Evolutionary conservation across 2,888 invertebrate genomes (phyloP), one percentile per base, ranked within the genome.

Genomic region (Rosalia funebris): DNA sequence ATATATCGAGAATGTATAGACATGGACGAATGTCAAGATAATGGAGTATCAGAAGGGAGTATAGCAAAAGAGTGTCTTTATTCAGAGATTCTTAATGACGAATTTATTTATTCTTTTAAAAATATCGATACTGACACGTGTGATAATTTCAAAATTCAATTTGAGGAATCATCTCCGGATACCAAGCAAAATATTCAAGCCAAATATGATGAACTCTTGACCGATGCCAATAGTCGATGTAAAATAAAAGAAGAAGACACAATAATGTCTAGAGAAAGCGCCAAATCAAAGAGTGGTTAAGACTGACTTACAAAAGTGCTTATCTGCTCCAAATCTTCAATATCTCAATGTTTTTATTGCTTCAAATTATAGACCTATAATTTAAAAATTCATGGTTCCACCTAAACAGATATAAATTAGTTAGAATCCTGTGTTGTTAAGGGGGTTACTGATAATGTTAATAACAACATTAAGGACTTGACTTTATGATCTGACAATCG

Each of bases 61-160:
- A 53, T 62, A 16, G 53, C 62, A 2, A 58, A 57, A 44, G 14
- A 25, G 5, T 58, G 57, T 53, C 31, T 62, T 15, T 62, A 47
- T 48, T 15, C 39, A 1, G 46, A 41, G 9, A 52, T 62, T 15
- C 57, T 57, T 31, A 53, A 62, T 47, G 58, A 19, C 12, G 47
- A 60, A 41, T 60, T 60, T 12, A 53, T 41, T 11, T 19, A 16
- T 12, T 41, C 53, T 5, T 53, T 53, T 17, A 41, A 53, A 31
- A 4, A 14, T 10, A 25, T 25, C 7, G 7, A 25, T 25, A 25
- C 25, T 25, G 7, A 25, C 3, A 5, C 4, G 7, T 25, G 25
- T 5, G 25, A 25, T 5, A 25, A 5, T 7, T 25, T 25, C 25
- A 25, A 25, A 25, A 25, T 5, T 25, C 25, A 25, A 25, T 25